These are phyloP conservation scores for Xiphorhynchus elegans DNA, from an alignment of 2,113 vertebrate species.

Conservation along the genomic window DNA sequence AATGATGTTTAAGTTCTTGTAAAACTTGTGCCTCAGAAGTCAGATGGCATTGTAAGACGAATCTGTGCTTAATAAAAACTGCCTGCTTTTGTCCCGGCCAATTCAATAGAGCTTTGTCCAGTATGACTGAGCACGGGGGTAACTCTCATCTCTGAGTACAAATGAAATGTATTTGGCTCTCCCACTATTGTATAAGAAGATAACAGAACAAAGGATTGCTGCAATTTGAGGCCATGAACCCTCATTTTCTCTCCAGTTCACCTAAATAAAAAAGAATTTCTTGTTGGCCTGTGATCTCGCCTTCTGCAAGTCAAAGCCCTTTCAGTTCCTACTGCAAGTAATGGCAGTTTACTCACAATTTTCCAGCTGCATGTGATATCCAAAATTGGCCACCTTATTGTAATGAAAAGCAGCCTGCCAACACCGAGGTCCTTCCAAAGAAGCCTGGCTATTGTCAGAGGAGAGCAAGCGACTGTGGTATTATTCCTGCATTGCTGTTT, in stretches of 20 bases:
- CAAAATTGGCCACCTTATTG: background rate
- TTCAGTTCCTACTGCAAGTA: background rate
- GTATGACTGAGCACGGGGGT: background rate
- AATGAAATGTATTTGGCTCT: conserved; percentile 27
- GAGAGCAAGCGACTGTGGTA: background rate
- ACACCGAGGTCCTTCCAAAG: background rate
- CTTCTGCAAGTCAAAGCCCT: conserved; percentile 13
- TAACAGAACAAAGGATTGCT: conserved; percentile 35
- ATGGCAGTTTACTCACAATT: conserved; percentile 23
- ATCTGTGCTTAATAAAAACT: background rate
- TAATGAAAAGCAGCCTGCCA: conserved; percentile 22
- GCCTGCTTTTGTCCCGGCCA: background rate
- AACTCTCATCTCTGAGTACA: background rate
- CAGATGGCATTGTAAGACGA: background rate
- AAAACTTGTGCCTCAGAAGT: background rate
- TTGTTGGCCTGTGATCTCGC: background rate
- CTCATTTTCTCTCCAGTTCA: conserved; percentile 38
- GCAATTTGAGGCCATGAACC: conserved; percentile 1
- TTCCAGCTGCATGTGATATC: background rate
- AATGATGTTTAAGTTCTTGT: background rate
- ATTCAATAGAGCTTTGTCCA: background rate
- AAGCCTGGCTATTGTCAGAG: background rate
- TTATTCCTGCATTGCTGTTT: background rate
- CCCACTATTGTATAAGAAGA: conserved; percentile 10
- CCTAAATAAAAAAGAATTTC: background rate